Base-by-base conservation (phyloP, 2,797 vertebrate genomes). In the Labroides dimidiatus region DNA sequence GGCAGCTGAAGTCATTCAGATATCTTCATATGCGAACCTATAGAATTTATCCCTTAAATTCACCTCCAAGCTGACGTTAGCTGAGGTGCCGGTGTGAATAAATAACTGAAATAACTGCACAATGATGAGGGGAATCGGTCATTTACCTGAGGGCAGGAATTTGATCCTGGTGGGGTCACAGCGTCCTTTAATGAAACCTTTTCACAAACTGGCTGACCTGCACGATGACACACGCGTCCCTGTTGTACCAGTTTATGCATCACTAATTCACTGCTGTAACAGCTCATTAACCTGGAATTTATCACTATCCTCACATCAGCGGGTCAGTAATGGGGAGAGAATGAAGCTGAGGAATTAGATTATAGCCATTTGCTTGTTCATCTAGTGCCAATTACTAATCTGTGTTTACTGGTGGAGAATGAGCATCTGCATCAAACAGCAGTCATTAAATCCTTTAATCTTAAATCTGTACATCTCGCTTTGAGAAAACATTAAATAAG, bases 261-360 rank as follows among this genome's bases (percentile, higher is more conserved):
- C 19, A 10, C 51, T 69, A 72, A 67, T 79, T 73, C 42, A 72
- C 57, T 52, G 19, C n/a, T 54, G 49, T 4, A 76, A 53, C 67
- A 57, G 63, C 63, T 73, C 66, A 82, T 75, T 75, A 81, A 81
- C 64, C 58, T 68, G 63, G 33, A 63, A 74, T 75, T 52, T 43
- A 83, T 81, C 68, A 52, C 62, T 52, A 30, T 47, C 54, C 65
- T 59, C 50, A 0, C 70, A 75, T 77, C 75, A 60, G 41, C 53
- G 68, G 62, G 44, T 55, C 17, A 0, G 42, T 58, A 47, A 72
- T 54, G 47, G 7, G 30, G 20, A 66, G 67, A 17, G 51, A 65
- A 69, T 56, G 44, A 63, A 63, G 53, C 54, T 13, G 41, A 64
- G 60, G 62, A 77, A 64, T 71, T 30, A 77, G 50, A 72, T 49